phyloP scores from a whole-genome alignment of 2,888 invertebrate species.

The Drosophila nr. medialis region DNA sequence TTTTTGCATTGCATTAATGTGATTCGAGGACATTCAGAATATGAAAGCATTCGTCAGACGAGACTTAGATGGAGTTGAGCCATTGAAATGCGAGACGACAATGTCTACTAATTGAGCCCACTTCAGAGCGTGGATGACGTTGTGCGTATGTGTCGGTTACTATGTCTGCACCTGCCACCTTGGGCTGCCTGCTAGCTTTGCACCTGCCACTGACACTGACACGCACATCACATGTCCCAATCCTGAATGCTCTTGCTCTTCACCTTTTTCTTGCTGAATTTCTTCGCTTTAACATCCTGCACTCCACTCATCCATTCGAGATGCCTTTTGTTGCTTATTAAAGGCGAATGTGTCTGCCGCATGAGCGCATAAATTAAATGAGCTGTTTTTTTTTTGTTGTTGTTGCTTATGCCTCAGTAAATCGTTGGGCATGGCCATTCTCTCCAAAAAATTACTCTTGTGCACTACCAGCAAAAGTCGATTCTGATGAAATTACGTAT shows the following conservation, averaged over 20 bases:
- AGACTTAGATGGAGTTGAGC: background rate
- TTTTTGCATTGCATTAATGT: constrained; percentile 6
- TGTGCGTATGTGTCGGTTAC: background rate
- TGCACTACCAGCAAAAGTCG: constrained; percentile 39
- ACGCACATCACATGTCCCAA: constrained; percentile 13
- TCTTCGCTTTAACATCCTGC: constrained; percentile 20
- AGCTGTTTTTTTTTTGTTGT: constrained; percentile 29
- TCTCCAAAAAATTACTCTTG: constrained; percentile 14
- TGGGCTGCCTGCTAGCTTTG: constrained; percentile 6
- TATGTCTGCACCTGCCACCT: background rate
- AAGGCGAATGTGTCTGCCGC: constrained; percentile 55
- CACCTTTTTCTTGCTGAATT: background rate
- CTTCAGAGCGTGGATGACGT: constrained; percentile 16
- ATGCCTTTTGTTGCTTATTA: constrained; percentile 63
- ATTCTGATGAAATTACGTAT: constrained; percentile 68
- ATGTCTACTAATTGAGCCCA: constrained; percentile 49
- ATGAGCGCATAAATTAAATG: constrained; percentile 66
- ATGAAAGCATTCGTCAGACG: background rate
- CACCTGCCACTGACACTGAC: constrained; percentile 35
- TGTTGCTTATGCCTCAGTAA: constrained; percentile 26
- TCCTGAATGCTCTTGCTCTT: background rate
- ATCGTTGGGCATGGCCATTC: constrained; percentile 9
- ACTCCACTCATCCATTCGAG: constrained; percentile 18
- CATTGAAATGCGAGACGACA: constrained; percentile 27
- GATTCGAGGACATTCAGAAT: constrained; percentile 6